Evolutionary conservation across 2,797 vertebrate species (phyloP), one percentile per base, ranked within the genome.

Genomic region (Hydrolagus colliei): DNA sequence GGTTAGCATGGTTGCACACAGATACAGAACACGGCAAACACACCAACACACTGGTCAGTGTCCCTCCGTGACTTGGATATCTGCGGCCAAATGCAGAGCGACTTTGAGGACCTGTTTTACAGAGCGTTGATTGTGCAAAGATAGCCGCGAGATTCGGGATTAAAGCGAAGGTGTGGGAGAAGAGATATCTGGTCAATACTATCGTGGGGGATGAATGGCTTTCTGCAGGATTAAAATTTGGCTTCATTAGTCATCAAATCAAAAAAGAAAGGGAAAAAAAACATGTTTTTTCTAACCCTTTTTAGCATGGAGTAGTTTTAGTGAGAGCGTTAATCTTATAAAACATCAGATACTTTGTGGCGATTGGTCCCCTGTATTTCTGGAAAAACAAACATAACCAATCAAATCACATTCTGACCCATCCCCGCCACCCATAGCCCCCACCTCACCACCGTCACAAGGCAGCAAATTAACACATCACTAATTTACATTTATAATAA

Each of bases 371-470:
- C 79, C 79, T 84, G 79, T 84, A 84, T 84, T 84, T 84, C 79
- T 84, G 79, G 79, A 84, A 84, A 84, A 84, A 84, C 79, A 84
- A 84, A 84, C 79, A 84, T 84, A 84, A 84, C 79, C 79, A 84
- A 84, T 84, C 79, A 84, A 71, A 84, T 84, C 79, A 84, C 79
- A 84, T 20, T 84, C 65, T n/a, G 65, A 84, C 65, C 65, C 79
- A 67, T 20, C 5, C 9, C 32, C 71, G 18, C 32, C 12, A 35
- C 32, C 16, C 20, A 18, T 4, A 68, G 4, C 35, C 65, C 7
- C 65, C 79, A 63, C 67, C 79, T 27, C 79, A 68, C 63, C 65
- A 80, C 32, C 27, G 27, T 27, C 27, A 52, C 67, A 82, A 32
- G 78, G 14, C 9, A 84, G 65, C 67, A 67, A 27, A 52, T 52